Conservation (phyloP, 2,113 vertebrate genomes). For the Dendrocopos noguchii region DNA sequence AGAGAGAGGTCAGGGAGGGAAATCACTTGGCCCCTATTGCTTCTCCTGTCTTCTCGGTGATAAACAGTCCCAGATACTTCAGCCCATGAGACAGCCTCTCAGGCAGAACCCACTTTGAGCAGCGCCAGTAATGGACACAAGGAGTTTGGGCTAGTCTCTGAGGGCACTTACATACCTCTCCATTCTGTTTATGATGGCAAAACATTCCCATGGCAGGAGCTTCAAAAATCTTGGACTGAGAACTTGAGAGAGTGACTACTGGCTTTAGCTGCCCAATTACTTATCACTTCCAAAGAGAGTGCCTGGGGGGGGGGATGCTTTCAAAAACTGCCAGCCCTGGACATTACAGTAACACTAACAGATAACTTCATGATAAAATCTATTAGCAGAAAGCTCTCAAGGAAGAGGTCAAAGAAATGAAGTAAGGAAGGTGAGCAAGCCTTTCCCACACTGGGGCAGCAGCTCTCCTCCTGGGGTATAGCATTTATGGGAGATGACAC, state of each 20-base stretch:
- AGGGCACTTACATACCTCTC: neutral
- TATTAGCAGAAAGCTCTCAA: neutral
- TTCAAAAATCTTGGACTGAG: neutral
- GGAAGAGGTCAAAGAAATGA: neutral
- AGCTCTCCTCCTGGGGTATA: neutral
- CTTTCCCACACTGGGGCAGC: neutral
- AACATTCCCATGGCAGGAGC: neutral
- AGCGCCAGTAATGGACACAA: neutral
- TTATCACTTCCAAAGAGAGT: neutral
- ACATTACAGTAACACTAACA: neutral
- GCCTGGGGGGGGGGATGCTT: neutral
- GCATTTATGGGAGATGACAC: neutral
- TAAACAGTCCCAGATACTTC: neutral
- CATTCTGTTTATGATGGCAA: neutral
- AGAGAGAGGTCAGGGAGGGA: too few species aligned
- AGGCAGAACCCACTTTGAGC: neutral
- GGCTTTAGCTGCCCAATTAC: neutral
- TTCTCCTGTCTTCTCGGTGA: neutral
- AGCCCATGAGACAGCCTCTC: neutral
- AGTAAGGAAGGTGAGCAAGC: neutral
- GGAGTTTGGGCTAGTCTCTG: neutral
- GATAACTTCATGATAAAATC: neutral
- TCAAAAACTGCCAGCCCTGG: neutral
- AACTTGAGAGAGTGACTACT: neutral
- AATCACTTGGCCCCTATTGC: neutral